phyloP scores from a whole-genome alignment of 1,140 invertebrate species.

The Charaxes varanes region DNA sequence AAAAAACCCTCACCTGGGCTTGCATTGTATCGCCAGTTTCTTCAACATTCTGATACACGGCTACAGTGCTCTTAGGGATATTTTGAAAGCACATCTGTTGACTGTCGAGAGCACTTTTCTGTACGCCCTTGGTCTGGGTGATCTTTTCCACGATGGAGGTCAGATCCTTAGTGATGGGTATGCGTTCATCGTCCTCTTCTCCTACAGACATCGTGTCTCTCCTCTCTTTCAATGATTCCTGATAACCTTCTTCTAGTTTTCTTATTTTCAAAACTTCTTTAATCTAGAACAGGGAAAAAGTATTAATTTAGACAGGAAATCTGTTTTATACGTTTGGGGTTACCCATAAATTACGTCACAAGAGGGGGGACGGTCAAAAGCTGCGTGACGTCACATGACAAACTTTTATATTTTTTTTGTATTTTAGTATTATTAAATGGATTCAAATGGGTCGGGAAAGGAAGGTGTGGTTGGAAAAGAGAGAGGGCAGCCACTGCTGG shows the following conservation, averaged over 20 bases:
- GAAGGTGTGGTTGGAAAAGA: too few relatives aligned
- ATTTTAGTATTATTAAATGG: too few relatives aligned
- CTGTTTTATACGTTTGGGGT: background rate
- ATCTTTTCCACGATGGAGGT: slow-evolving; percentile 73
- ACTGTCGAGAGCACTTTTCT: slow-evolving; percentile 27
- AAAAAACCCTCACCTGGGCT: slow-evolving; percentile 39
- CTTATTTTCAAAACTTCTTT: slow-evolving; percentile 61
- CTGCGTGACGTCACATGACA: too few relatives aligned
- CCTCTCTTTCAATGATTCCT: slow-evolving; percentile 46
- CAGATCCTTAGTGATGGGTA: slow-evolving; percentile 76
- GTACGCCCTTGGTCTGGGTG: slow-evolving; percentile 40
- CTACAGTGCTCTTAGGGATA: slow-evolving; percentile 67
- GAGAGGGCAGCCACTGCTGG: too few relatives aligned
- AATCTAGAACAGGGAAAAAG: slow-evolving; percentile 35
- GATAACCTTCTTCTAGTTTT: slow-evolving; percentile 54
- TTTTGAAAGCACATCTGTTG: slow-evolving; percentile 63
- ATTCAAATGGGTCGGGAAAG: too few relatives aligned
- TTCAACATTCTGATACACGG: slow-evolving; percentile 70
- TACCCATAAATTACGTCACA: background rate
- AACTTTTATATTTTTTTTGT: too few relatives aligned
- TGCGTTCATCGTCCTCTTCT: slow-evolving; percentile 54
- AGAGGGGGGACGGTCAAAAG: background rate
- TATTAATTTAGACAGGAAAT: background rate
- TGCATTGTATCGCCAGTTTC: slow-evolving; percentile 57
- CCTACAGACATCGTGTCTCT: slow-evolving; percentile 17